phyloP scores from a whole-genome alignment of 2,797 vertebrate species.

The Phalloptychus januarius region DNA sequence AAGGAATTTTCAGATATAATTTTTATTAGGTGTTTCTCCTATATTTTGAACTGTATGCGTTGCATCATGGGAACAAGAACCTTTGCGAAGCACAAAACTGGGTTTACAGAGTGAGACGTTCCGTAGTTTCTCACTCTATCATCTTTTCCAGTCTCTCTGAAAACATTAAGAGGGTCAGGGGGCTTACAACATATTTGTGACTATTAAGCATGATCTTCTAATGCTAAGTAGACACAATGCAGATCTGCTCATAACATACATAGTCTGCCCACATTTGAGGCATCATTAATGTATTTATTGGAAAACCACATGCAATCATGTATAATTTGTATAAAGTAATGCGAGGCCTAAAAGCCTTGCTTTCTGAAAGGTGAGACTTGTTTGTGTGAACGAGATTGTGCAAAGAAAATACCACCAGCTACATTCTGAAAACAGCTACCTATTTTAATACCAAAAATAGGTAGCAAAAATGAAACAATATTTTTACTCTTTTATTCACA shows the following conservation, averaged over 20 bases:
- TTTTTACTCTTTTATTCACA: background rate
- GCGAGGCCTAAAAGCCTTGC: background rate
- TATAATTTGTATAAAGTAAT: background rate
- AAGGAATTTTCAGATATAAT: no score
- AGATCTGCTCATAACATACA: background rate
- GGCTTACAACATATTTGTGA: background rate
- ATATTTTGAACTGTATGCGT: no score
- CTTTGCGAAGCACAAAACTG: no score
- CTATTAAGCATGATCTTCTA: background rate
- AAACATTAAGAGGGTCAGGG: conserved; percentile 38
- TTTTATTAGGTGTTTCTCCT: no score
- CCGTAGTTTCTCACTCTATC: conserved; percentile 53
- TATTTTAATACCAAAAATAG: no score
- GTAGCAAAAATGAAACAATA: no score
- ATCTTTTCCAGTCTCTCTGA: conserved; percentile 70
- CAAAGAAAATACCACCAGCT: background rate
- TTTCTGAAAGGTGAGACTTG: background rate
- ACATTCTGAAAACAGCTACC: background rate
- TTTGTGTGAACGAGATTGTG: background rate
- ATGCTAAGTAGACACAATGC: background rate
- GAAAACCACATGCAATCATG: background rate
- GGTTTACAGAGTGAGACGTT: conserved; percentile 5
- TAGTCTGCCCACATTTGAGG: background rate
- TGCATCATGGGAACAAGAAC: no score
- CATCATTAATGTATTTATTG: background rate